Evolutionary conservation across 1,140 invertebrate genomes (phyloP).

Genomic region (Cydia pomonella): DNA sequence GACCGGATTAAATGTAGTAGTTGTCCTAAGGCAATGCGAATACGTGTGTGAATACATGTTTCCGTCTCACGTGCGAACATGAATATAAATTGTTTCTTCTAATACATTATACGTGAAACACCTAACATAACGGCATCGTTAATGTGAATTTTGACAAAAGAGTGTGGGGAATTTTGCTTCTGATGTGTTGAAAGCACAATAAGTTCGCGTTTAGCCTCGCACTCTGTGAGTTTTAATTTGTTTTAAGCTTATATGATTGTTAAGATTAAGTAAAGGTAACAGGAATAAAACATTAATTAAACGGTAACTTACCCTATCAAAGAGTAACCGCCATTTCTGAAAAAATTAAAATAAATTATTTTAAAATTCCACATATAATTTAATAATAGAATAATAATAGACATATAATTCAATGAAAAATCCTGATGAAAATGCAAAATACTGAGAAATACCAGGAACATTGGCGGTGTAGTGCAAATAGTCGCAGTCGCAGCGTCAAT

Average conservation of each 20-base stretch:
- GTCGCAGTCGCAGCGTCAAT: constrained; percentile 60
- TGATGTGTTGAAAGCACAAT: too few relatives aligned
- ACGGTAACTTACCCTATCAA: constrained; percentile 88
- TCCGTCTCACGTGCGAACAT: background rate
- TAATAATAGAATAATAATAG: too few relatives aligned
- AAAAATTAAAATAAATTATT: constrained; percentile 72
- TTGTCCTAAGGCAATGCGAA: background rate
- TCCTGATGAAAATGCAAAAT: background rate
- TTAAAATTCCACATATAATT: constrained; percentile 26
- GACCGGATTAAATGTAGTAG: background rate
- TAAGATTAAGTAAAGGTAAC: too few relatives aligned
- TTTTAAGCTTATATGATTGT: too few relatives aligned
- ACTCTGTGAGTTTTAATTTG: too few relatives aligned
- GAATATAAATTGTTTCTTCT: constrained; percentile 9
- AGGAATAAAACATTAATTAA: too few relatives aligned
- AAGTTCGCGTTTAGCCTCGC: too few relatives aligned
- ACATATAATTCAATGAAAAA: too few relatives aligned
- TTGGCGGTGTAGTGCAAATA: constrained; percentile 82
- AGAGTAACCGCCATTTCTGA: constrained; percentile 92
- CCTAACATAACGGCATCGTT: background rate
- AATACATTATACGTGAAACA: background rate
- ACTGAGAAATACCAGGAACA: background rate
- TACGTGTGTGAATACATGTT: background rate
- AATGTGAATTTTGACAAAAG: constrained; percentile 2
- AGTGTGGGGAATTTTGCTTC: too few relatives aligned